phyloP scores from a whole-genome alignment of 2,888 invertebrate species.

The Lepidochrysops patricia region DNA sequence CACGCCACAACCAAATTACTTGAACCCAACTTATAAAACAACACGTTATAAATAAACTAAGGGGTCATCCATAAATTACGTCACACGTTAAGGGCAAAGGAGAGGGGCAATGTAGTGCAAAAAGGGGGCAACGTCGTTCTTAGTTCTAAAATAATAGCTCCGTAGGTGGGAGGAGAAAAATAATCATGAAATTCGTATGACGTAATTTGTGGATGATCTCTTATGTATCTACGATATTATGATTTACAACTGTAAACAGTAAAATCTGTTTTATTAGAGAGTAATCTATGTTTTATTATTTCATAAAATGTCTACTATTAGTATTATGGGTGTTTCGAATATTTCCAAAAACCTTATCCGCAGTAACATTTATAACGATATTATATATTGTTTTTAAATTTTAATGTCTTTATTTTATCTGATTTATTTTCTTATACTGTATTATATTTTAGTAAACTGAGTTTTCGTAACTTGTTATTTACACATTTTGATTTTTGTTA shows the following conservation, averaged over 20 bases:
- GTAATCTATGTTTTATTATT: neutral
- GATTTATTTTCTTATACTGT: neutral
- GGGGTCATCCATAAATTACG: no score
- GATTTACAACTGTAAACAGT: neutral
- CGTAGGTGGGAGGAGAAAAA: no score
- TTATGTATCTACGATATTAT: neutral
- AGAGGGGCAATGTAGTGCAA: no score
- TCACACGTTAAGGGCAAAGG: no score
- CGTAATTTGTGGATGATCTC: no score
- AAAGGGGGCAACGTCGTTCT: neutral
- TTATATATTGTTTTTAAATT: neutral
- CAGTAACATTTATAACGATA: neutral
- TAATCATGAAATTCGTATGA: no score
- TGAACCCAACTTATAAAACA: constrained; percentile 19
- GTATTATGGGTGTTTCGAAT: neutral
- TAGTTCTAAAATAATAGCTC: no score
- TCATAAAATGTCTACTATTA: neutral
- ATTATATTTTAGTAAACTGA: no score
- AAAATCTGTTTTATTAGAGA: neutral
- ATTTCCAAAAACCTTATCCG: neutral
- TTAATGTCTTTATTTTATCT: neutral
- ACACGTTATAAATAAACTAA: neutral
- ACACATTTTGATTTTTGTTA: no score
- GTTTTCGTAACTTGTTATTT: no score
- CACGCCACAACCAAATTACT: constrained; percentile 18